Conservation (phyloP, 2,113 vertebrate genomes). For the Hydropotes inermis region DNA sequence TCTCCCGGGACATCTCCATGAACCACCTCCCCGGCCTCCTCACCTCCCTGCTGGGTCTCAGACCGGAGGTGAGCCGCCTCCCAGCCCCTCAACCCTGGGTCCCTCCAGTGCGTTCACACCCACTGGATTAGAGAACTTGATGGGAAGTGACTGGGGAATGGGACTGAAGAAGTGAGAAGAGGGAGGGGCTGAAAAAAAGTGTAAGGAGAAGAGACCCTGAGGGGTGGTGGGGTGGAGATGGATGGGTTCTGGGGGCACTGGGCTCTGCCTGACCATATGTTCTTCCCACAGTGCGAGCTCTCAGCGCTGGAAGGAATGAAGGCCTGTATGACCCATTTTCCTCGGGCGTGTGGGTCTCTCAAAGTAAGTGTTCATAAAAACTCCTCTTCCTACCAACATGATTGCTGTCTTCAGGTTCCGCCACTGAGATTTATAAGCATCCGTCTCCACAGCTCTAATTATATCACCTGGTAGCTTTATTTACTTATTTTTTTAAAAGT, state of each 20-base stretch:
- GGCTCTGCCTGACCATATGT: neutral
- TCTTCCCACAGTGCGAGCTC: slow-evolving; percentile 84
- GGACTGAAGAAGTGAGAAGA: neutral
- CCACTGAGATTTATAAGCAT: neutral
- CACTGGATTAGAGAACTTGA: neutral
- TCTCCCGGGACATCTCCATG: slow-evolving; percentile 89
- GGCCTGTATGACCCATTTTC: slow-evolving; percentile 90
- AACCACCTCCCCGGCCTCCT: slow-evolving; percentile 91
- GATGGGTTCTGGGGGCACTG: neutral
- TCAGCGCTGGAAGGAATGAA: slow-evolving; percentile 90
- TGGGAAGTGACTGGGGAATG: neutral
- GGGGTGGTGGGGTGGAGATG: neutral
- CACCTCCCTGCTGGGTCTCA: slow-evolving; percentile 90
- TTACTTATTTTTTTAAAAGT: neutral
- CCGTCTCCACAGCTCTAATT: neutral
- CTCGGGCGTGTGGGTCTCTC: slow-evolving; percentile 90
- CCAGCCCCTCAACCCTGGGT: accelerated
- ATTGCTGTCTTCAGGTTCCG: neutral
- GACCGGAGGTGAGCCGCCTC: slow-evolving; percentile 84
- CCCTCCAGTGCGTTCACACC: neutral
- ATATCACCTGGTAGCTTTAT: neutral
- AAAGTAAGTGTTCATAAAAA: slow-evolving; percentile 81
- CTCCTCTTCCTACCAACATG: neutral
- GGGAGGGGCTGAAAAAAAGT: neutral
- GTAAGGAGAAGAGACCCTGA: neutral